These are phyloP conservation scores for Chondrilla cf. caribensis DNA, from an alignment of 37 sponge, comb jelly and placozoan genomes.

Conservation along the genomic window DNA sequence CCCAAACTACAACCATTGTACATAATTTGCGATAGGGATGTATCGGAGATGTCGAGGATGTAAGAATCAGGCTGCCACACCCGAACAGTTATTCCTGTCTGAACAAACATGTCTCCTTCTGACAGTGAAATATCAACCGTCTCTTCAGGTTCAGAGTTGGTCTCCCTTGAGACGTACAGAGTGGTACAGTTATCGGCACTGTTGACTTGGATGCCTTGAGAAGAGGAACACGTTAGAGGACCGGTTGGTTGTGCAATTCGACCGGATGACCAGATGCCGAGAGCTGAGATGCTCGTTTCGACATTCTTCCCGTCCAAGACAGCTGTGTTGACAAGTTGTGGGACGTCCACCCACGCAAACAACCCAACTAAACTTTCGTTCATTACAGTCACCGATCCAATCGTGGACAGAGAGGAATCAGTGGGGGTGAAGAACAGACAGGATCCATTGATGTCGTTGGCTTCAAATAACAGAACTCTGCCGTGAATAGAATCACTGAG, in stretches of 20 bases:
- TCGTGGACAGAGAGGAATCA: neutral
- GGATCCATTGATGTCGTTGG: neutral
- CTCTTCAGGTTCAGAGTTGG: constrained; percentile 25
- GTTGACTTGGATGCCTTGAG: neutral
- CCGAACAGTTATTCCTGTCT: constrained; percentile 12
- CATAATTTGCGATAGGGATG: constrained; percentile 34
- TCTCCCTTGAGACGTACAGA: constrained; percentile 1
- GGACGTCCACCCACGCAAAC: constrained; percentile 39
- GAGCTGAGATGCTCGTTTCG: neutral
- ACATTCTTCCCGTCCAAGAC: constrained; percentile 25
- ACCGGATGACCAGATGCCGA: constrained; percentile 31
- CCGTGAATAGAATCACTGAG: constrained; percentile 48
- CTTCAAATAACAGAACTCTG: neutral
- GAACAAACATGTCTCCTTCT: neutral
- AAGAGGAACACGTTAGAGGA: neutral
- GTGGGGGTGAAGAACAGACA: neutral
- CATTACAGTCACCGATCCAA: constrained; percentile 33
- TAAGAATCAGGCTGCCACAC: constrained; percentile 51
- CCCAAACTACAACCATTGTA: neutral
- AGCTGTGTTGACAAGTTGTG: constrained; percentile 70
- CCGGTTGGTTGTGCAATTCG: neutral
- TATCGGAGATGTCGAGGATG: neutral
- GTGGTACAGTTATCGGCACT: neutral
- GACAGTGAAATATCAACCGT: neutral
- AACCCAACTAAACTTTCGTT: constrained; percentile 35